phyloP scores from a whole-genome alignment of 2,888 invertebrate genomes.

The Leptinotarsa tumamoca region DNA sequence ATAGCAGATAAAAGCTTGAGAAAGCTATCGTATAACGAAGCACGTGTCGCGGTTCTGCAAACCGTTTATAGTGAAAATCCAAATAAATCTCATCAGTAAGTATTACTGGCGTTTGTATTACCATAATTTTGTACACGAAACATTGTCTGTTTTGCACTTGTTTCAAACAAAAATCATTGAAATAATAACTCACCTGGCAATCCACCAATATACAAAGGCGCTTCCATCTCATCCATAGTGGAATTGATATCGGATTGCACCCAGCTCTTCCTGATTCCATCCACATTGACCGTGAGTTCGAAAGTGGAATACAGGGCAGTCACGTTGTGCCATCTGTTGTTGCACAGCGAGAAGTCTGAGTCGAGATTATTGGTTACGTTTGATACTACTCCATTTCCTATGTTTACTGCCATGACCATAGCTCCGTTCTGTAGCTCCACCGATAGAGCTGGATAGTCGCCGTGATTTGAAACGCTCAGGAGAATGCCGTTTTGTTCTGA shows the following conservation, averaged over 20 bases:
- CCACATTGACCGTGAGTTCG: constrained; percentile 79
- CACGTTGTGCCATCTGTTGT: constrained; percentile 89
- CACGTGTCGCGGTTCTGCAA: too few species aligned
- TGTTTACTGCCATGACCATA: constrained; percentile 74
- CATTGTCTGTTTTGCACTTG: not conserved
- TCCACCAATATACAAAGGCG: constrained; percentile 85
- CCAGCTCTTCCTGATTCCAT: constrained; percentile 70
- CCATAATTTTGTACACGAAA: too few species aligned
- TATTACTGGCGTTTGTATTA: too few species aligned
- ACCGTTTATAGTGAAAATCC: too few species aligned
- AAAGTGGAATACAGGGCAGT: constrained; percentile 79
- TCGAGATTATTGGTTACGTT: constrained; percentile 75
- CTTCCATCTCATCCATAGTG: constrained; percentile 67
- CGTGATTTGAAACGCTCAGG: constrained; percentile 76
- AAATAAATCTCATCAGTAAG: too few species aligned
- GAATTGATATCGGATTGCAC: constrained; percentile 67
- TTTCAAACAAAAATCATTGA: not conserved
- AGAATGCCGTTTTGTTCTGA: constrained; percentile 85
- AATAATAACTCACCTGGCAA: constrained; percentile 75
- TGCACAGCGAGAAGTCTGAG: constrained; percentile 79
- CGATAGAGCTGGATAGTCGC: constrained; percentile 76
- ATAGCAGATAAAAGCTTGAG: too few species aligned
- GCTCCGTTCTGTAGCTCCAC: constrained; percentile 87
- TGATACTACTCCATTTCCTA: constrained; percentile 75
- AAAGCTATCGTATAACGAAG: too few species aligned